Conservation (phyloP, 2,888 invertebrate species). For the Leptinotarsa peninsularis region DNA sequence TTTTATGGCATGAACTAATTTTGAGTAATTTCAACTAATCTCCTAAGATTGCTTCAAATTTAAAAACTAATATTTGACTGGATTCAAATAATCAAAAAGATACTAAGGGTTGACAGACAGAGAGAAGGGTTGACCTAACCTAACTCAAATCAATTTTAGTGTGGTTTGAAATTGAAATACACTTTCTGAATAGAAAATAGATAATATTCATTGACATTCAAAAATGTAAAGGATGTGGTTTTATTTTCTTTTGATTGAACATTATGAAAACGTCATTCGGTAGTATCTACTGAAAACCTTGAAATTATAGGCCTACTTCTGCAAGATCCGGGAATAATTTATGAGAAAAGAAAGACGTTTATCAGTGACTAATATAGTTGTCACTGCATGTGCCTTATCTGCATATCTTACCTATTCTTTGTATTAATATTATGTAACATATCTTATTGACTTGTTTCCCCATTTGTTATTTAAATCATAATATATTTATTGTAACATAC, state of each 20-base stretch:
- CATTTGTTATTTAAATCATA: slow-evolving; percentile 39
- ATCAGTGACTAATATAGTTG: slow-evolving; percentile 33
- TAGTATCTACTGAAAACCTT: slow-evolving; percentile 22
- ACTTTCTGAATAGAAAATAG: too few relatives aligned
- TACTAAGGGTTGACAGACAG: too few relatives aligned
- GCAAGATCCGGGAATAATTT: slow-evolving; percentile 32
- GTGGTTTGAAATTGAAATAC: too few relatives aligned
- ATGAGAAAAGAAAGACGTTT: slow-evolving; percentile 31
- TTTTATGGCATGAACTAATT: too few relatives aligned
- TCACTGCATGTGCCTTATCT: slow-evolving; percentile 45
- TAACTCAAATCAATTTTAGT: too few relatives aligned
- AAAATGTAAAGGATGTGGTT: neutral
- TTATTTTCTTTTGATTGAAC: neutral
- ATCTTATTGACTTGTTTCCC: slow-evolving; percentile 35
- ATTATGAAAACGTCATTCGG: neutral
- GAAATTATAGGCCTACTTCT: slow-evolving; percentile 36
- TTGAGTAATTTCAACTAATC: too few relatives aligned
- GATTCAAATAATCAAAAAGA: too few relatives aligned
- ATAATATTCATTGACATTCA: too few relatives aligned
- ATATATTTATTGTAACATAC: slow-evolving; percentile 42
- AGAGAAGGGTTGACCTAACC: too few relatives aligned
- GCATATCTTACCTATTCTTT: slow-evolving; percentile 30
- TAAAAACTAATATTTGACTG: too few relatives aligned
- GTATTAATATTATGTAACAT: slow-evolving; percentile 37
- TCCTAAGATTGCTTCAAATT: too few relatives aligned